Evolutionary conservation across 2,888 invertebrate genomes (phyloP).

Genomic region (Drosophila ezoana): DNA sequence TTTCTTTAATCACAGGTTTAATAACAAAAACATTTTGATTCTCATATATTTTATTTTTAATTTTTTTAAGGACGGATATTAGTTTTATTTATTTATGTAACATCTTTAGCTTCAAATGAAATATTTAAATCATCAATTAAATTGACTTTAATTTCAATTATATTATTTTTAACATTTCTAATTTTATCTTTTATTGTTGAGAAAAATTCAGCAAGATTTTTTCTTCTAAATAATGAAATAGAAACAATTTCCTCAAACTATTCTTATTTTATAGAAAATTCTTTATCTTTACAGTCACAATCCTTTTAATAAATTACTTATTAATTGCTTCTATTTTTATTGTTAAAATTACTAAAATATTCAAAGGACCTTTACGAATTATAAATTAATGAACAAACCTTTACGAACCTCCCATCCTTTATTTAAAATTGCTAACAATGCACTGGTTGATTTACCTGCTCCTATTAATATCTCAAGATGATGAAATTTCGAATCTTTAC

Average conservation of each 20-base stretch:
- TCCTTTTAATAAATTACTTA: conserved; percentile 87
- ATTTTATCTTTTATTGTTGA: conserved; percentile 62
- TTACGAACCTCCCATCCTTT: conserved; percentile 85
- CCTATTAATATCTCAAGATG: no score
- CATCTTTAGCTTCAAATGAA: conserved; percentile 88
- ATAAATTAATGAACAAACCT: conserved; percentile 85
- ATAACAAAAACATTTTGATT: conserved; percentile 87
- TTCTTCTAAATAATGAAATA: conserved; percentile 84
- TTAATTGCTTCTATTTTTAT: conserved; percentile 87
- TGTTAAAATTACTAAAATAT: conserved; percentile 87
- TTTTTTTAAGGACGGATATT: conserved; percentile 88
- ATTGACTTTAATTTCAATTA: conserved; percentile 70
- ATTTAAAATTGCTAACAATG: conserved; percentile 87
- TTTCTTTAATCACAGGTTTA: conserved; percentile 85
- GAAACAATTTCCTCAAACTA: conserved; percentile 75
- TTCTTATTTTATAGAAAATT: conserved; percentile 80
- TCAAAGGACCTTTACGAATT: conserved; percentile 86
- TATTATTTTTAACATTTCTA: conserved; percentile 67
- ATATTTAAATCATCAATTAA: conserved; percentile 85
- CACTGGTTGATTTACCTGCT: conserved; percentile 81
- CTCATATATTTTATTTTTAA: conserved; percentile 87
- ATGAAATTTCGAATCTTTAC: no score
- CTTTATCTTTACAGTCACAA: conserved; percentile 85
- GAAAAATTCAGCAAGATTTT: conserved; percentile 76
- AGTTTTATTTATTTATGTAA: conserved; percentile 88